Evolutionary conservation across 2,797 vertebrate genomes (phyloP).

Genomic region (Aldrovandia affinis): DNA sequence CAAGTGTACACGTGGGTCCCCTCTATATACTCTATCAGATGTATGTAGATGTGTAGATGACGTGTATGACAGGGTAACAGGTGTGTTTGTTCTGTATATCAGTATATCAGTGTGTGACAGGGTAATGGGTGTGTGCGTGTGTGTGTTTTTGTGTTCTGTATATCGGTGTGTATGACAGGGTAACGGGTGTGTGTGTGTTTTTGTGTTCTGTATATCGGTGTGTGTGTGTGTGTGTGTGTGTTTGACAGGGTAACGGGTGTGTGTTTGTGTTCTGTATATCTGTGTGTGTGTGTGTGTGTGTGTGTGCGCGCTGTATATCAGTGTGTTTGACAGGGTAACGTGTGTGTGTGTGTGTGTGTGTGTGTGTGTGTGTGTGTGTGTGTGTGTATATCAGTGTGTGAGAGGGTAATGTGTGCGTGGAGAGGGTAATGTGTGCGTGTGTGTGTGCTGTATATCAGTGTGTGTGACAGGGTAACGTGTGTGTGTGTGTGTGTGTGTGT

Average conservation of each 20-base stretch:
- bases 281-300: not conserved
- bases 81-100: not conserved
- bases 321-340: not conserved
- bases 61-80: too few relatives aligned
- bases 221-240: not conserved
- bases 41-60: too few relatives aligned
- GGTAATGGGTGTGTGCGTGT: not conserved
- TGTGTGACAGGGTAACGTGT: not conserved
- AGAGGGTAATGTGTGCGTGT: not conserved
- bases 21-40: too few relatives aligned
- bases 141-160: too few relatives aligned
- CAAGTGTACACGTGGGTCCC: too few relatives aligned
- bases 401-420: not conserved
- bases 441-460: not conserved
- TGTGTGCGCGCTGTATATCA: not conserved
- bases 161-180: not conserved
- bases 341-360: not conserved
- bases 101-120: too few relatives aligned
- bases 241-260: not conserved
- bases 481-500: not conserved
- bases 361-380: not conserved
- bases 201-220: too few relatives aligned
- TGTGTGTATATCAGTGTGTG: not conserved
- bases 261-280: not conserved
- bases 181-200: not conserved